Percentiles rank a stretch among this genome's conserved stretches.
Conservation (phyloP, 2,113 vertebrate species). For the Ochotona princeps region DNA sequence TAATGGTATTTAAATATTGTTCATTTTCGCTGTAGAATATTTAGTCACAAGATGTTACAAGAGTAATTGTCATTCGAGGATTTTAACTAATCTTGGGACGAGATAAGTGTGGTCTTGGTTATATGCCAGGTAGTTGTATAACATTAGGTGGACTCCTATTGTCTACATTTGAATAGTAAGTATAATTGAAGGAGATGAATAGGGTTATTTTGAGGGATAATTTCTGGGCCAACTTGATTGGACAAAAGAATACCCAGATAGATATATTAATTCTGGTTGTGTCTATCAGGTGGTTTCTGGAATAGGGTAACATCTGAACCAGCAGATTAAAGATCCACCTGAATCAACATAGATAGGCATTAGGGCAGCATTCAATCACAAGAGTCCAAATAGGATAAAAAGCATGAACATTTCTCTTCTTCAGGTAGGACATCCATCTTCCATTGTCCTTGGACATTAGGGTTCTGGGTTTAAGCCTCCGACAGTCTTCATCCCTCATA, state of each 20-base stretch:
- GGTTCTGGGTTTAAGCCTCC: not conserved
- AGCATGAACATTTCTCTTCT: not conserved
- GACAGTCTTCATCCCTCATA: too few relatives aligned
- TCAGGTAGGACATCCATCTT: not conserved
- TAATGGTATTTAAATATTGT: not conserved
- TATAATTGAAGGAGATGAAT: not conserved
- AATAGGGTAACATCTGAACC: not conserved
- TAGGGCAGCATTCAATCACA: not conserved
- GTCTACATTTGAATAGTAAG: not conserved
- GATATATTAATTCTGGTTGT: not conserved
- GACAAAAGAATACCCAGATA: not conserved
- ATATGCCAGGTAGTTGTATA: not conserved
- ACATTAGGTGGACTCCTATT: not conserved
- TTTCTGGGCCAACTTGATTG: not conserved
- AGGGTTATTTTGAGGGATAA: not conserved
- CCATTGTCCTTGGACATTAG: not conserved
- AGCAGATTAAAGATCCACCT: not conserved
- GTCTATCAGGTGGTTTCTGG: not conserved
- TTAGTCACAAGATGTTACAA: not conserved
- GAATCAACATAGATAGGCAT: too few relatives aligned
- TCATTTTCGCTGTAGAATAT: not conserved
- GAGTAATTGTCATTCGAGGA: not conserved
- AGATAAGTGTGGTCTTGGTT: not conserved
- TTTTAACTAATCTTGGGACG: not conserved
- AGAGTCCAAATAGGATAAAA: not conserved